These are phyloP conservation scores for Centroberyx gerrardi DNA, from an alignment of 2,797 vertebrate species.

Conservation along the genomic window DNA sequence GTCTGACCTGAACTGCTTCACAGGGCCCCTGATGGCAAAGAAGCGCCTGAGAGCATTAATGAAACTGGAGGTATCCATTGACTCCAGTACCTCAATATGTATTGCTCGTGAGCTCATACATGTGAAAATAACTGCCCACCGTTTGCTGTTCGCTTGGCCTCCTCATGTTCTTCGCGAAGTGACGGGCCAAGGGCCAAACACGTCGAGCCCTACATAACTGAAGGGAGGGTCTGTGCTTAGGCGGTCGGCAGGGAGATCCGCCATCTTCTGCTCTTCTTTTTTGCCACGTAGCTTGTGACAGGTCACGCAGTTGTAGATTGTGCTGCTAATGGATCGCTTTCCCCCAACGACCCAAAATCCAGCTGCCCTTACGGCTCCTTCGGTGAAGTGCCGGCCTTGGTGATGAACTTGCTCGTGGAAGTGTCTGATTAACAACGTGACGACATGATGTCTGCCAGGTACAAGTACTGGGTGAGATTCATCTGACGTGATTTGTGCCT, in stretches of 20 bases:
- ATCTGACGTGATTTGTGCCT: not conserved
- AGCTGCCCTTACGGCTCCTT: too few species aligned
- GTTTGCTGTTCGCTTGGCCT: slow-evolving; percentile 8
- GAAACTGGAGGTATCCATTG: slow-evolving; percentile 18
- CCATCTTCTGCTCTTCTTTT: slow-evolving; percentile 11
- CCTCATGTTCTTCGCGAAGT: not conserved
- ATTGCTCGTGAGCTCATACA: slow-evolving; percentile 15
- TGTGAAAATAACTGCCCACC: slow-evolving; percentile 9
- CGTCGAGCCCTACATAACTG: not conserved
- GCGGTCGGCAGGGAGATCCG: slow-evolving; percentile 3
- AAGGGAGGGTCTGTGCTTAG: not conserved
- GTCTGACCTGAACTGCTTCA: not conserved
- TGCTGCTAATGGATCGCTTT: too few species aligned
- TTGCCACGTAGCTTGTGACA: slow-evolving; percentile 5
- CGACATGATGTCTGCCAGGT: not conserved
- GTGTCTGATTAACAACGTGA: slow-evolving; percentile 23
- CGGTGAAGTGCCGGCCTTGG: too few species aligned
- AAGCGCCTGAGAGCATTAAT: slow-evolving; percentile 14
- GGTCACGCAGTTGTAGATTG: not conserved
- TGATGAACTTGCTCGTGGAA: slow-evolving; percentile 8
- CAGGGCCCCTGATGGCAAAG: slow-evolving; percentile 7
- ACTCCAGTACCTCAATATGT: slow-evolving; percentile 16
- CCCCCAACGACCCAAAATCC: too few species aligned
- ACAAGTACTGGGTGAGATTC: slow-evolving; percentile 14
- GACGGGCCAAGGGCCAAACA: slow-evolving; percentile 13